phyloP scores from a whole-genome alignment of 2,113 vertebrate species.

The Poeciliopsis turrubarensis region DNA sequence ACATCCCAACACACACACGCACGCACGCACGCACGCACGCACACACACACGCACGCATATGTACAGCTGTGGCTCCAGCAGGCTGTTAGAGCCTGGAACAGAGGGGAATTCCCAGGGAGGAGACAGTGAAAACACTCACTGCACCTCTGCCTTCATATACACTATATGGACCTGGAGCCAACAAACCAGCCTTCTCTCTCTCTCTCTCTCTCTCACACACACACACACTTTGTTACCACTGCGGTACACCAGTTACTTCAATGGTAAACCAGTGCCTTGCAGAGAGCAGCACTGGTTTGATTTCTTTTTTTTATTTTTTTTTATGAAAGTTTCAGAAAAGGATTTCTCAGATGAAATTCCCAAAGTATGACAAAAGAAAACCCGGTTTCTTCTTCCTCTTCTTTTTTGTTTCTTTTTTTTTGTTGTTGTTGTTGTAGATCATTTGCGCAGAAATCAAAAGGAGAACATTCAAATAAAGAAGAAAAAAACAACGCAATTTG shows the following conservation, averaged over 20 bases:
- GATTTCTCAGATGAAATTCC: slow-evolving; percentile 10
- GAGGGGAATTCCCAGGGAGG: slow-evolving; percentile 78
- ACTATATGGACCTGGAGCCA: slow-evolving; percentile 26
- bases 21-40: slow-evolving; percentile 8
- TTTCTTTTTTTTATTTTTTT: neutral
- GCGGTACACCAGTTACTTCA: slow-evolving; percentile 18
- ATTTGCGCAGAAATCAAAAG: neutral
- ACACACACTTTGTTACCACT: neutral
- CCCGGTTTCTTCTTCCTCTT: no score
- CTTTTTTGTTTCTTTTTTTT: no score
- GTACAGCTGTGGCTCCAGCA: slow-evolving; percentile 67
- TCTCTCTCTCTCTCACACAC: neutral
- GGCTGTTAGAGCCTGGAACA: slow-evolving; percentile 64
- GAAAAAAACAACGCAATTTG: neutral
- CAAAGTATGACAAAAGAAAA: neutral
- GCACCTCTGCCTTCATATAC: slow-evolving; percentile 57
- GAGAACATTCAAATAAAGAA: neutral
- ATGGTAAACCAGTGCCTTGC: slow-evolving; percentile 26
- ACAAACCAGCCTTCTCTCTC: slow-evolving; percentile 10
- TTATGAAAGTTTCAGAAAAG: neutral
- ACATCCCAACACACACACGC: slow-evolving; percentile 41
- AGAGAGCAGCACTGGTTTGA: neutral
- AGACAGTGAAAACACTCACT: slow-evolving; percentile 68
- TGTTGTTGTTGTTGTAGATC: no score
- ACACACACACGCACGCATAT: slow-evolving; percentile 9